Percentiles rank a stretch among this genome's conserved stretches.
Evolutionary conservation across 2,797 vertebrate genomes (phyloP).

Genomic region (Melanogrammus aeglefinus): DNA sequence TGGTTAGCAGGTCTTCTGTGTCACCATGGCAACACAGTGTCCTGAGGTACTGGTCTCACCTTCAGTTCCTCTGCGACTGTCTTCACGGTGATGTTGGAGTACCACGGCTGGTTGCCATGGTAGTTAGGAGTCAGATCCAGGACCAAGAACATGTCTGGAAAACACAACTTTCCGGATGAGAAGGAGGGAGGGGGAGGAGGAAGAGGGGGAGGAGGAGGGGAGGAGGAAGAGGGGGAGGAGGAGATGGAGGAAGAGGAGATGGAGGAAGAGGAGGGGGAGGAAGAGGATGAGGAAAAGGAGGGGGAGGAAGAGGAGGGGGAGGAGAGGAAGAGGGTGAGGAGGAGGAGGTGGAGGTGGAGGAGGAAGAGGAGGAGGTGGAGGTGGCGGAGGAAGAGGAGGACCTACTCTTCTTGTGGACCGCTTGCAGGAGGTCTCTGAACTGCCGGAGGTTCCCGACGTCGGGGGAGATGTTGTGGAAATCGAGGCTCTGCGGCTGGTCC

Average conservation of each 20-base stretch:
- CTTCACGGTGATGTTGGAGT: conserved; percentile 52
- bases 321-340: conserved; percentile 34
- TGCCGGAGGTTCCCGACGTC: conserved; percentile 65
- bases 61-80: conserved; percentile 63
- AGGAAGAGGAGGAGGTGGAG: not conserved
- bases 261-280: not conserved
- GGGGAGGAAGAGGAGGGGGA: conserved; percentile 31
- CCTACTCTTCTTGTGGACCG: conserved; percentile 77
- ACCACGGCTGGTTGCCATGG: conserved; percentile 73
- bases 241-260: not conserved
- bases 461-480: conserved; percentile 64
- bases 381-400: not conserved
- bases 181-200: not conserved
- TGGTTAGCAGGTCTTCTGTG: not conserved
- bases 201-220: conserved; percentile 50
- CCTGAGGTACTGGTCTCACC: conserved; percentile 42
- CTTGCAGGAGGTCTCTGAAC: conserved; percentile 66
- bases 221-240: conserved; percentile 49
- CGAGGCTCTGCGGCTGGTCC: conserved; percentile 54
- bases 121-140: conserved; percentile 88
- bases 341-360: not conserved
- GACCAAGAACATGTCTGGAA: conserved; percentile 77
- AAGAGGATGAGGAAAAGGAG: not conserved
- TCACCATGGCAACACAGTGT: not conserved
- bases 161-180: not conserved